These are phyloP conservation scores for Trichogramma evanescens DNA, from an alignment of 2,888 invertebrate genomes.

Conservation along the genomic window DNA sequence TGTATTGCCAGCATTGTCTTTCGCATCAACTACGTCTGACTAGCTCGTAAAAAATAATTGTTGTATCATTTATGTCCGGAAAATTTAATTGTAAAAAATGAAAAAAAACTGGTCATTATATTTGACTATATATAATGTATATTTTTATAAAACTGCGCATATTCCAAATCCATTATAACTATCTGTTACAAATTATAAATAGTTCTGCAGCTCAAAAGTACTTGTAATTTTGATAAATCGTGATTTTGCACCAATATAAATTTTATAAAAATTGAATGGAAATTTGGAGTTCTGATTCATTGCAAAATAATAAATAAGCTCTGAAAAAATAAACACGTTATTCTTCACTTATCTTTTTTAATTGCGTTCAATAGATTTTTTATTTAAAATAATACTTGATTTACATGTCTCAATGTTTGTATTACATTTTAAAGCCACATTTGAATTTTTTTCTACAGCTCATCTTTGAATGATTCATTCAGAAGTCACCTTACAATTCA, in stretches of 20 bases:
- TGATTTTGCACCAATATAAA: slow-evolving; percentile 25
- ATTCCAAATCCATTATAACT: slow-evolving; percentile 25
- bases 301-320: slow-evolving; percentile 31
- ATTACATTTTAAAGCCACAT: slow-evolving; percentile 21
- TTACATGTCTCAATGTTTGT: slow-evolving; percentile 19
- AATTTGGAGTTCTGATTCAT: slow-evolving; percentile 29
- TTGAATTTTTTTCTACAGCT: slow-evolving; percentile 19
- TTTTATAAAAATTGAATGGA: slow-evolving; percentile 31
- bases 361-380: slow-evolving; percentile 17
- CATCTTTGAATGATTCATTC: slow-evolving; percentile 15
- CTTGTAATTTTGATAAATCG: slow-evolving; percentile 27
- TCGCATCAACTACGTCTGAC: slow-evolving; percentile 13
- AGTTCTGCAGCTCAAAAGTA: slow-evolving; percentile 21
- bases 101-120: no score
- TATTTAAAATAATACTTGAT: slow-evolving; percentile 23
- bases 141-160: slow-evolving; percentile 36
- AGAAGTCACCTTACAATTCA: slow-evolving; percentile 8
- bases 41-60: slow-evolving; percentile 5
- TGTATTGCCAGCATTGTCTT: slow-evolving; percentile 14
- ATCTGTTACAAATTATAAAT: slow-evolving; percentile 23
- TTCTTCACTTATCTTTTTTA: slow-evolving; percentile 7
- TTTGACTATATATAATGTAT: slow-evolving; percentile 28
- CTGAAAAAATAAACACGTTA: slow-evolving; percentile 19
- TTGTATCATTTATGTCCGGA: slow-evolving; percentile 6
- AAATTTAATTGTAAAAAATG: no score